Conservation (phyloP, 2,797 vertebrate genomes). For the Sebastes diploproa region DNA sequence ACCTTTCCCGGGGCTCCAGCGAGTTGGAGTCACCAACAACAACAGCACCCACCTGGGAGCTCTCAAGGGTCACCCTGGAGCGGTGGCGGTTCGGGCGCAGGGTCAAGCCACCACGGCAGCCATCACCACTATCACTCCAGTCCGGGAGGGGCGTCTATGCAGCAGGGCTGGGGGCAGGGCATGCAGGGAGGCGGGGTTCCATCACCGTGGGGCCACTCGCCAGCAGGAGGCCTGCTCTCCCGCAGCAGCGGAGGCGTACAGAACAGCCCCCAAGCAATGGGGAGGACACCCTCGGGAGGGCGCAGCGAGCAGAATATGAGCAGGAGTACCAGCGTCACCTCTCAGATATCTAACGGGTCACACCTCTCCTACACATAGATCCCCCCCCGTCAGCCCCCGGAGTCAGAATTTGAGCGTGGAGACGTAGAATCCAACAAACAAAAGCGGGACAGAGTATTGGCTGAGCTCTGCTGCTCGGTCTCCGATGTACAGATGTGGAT, state of each 20-base stretch:
- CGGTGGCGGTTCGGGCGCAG: slow-evolving; percentile 75
- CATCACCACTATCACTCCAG: slow-evolving; percentile 90
- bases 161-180: slow-evolving; percentile 93
- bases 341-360: slow-evolving; percentile 99
- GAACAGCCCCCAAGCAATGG: slow-evolving; percentile 97
- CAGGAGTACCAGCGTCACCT: slow-evolving; percentile 99
- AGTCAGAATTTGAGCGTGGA: slow-evolving; percentile 33
- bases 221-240: slow-evolving; percentile 87
- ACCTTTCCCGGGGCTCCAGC: slow-evolving; percentile 94
- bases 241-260: slow-evolving; percentile 90
- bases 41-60: slow-evolving; percentile 82
- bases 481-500: slow-evolving; percentile 71
- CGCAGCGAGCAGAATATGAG: slow-evolving; percentile 97
- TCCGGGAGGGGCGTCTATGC: slow-evolving; percentile 89
- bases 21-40: slow-evolving; percentile 90
- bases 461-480: slow-evolving; percentile 45
- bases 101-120: slow-evolving; percentile 84
- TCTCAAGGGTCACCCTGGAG: slow-evolving; percentile 91
- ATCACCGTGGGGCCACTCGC: slow-evolving; percentile 91
- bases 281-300: slow-evolving; percentile 96
- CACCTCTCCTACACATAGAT: slow-evolving; percentile 98
- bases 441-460: slow-evolving; percentile 46
- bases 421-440: slow-evolving; percentile 29
- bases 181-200: slow-evolving; percentile 87
- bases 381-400: slow-evolving; percentile 13